Base-by-base conservation (phyloP, 2,797 vertebrate genomes). In the Dermochelys coriacea region DNA sequence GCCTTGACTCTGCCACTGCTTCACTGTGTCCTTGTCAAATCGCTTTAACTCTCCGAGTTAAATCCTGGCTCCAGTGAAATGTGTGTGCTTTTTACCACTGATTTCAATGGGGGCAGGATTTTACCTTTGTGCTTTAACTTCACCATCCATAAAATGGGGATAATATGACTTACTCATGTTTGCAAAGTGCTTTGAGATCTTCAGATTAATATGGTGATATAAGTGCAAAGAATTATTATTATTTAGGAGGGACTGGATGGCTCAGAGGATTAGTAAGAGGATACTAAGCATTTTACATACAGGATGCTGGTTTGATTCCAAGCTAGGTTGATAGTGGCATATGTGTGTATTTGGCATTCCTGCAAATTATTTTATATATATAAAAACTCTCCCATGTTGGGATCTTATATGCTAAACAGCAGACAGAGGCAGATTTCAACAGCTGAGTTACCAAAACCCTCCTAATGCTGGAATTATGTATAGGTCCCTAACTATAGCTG, bases 221-320 rank as follows among this genome's bases (percentile, higher is more conserved):
- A 49, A 93, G 85, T 68, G n/a, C 51, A 94, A 95, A 95, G 82
- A 88, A 92, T 93, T 95, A 92, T 49, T 61, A 61, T 18, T 75
- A 47, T 47, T 47, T 27, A 92, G 87, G 50, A 45, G 45, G 25
- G 29, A 80, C 27, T 50, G 59, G 6, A 57, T 59, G 34, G 23
- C 23, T 75, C 41, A 75, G n/a, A 75, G 25, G 41, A 75, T 45
- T 71, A 41, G 19, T 71, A 25, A 10, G 21, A 23, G 5, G n/a
- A 2, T 41, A 25, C 25, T 45, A 12, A 74, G 4, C 23, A 45
- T 45, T 75, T 75, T 41, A 47, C 41, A 47, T 14, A 75, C 27
- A 75, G 71, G 23, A 75, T 47, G 41, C 71, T 75, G 45, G 25
- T 14, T 45, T 75, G 25, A 75, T 12, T 75, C 25, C 12, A 75